These are phyloP conservation scores for Amphilophus citrinellus DNA, from an alignment of 2,113 vertebrate genomes.

Conservation along the genomic window DNA sequence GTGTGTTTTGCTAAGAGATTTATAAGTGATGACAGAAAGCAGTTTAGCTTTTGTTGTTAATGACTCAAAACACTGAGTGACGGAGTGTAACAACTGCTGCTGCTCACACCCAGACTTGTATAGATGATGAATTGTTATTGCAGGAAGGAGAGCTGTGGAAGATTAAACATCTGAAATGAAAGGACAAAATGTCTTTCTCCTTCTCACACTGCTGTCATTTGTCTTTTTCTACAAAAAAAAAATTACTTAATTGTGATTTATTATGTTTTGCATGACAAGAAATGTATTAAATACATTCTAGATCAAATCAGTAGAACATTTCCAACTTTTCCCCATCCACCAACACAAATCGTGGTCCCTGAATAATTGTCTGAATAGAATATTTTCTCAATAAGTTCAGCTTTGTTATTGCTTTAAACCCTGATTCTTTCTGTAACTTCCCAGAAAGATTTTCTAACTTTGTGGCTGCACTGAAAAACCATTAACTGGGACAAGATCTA, in stretches of 20 bases:
- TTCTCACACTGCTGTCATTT: not conserved
- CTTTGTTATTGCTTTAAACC: no score
- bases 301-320: not conserved
- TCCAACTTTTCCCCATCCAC: not conserved
- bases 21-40: not conserved
- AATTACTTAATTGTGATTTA: not conserved
- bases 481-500: not conserved
- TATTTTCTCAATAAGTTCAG: not conserved
- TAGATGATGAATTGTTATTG: constrained; percentile 5
- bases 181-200: not conserved
- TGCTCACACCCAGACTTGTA: constrained; percentile 1
- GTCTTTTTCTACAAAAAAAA: not conserved
- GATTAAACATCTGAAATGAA: not conserved
- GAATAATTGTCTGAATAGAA: not conserved
- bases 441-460: not conserved
- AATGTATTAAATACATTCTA: not conserved
- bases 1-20: constrained; percentile 1
- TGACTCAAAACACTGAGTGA: constrained; percentile 8
- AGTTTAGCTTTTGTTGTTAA: constrained; percentile 6
- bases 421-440: no score
- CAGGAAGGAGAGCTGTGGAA: not conserved
- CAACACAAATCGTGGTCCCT: not conserved
- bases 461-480: not conserved
- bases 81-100: not conserved
- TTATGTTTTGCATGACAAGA: not conserved